Conservation (phyloP, 1,140 invertebrate genomes). For the Agrypnia vestita region DNA sequence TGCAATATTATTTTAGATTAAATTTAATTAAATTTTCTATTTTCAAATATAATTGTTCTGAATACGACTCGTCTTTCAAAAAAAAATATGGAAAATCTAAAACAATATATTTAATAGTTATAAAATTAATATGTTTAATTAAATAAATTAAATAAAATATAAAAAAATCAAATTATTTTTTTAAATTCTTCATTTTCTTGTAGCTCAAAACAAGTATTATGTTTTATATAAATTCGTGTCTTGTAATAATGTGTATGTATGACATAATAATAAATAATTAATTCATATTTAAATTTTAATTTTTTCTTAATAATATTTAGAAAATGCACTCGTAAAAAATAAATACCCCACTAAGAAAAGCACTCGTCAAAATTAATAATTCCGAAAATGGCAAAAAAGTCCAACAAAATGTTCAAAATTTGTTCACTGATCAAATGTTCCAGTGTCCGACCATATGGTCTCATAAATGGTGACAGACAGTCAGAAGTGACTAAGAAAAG, state of each 20-base stretch:
- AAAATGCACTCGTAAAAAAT: not conserved
- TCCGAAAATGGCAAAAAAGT: not conserved
- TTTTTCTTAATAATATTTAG: not conserved
- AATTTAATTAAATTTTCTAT: too few relatives aligned
- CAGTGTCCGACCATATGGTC: not conserved
- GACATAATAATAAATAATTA: not conserved
- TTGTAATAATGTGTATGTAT: not conserved
- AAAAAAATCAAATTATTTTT: not conserved
- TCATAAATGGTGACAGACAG: conserved; percentile 2
- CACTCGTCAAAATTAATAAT: not conserved
- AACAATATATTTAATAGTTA: too few relatives aligned
- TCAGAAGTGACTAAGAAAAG: conserved; percentile 8
- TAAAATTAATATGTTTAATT: too few relatives aligned
- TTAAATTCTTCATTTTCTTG: not conserved
- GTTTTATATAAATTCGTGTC: too few relatives aligned
- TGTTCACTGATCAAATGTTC: not conserved
- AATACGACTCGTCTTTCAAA: not conserved
- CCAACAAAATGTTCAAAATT: not conserved
- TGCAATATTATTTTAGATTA: too few relatives aligned
- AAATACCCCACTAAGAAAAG: not conserved
- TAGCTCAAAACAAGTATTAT: not conserved
- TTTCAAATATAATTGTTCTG: too few relatives aligned
- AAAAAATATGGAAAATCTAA: not conserved
- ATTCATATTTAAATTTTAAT: conserved; percentile 8
- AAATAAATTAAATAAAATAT: too few relatives aligned